phyloP scores from a whole-genome alignment of 64 coral and sea anemone species.

The Stylophora pistillata region DNA sequence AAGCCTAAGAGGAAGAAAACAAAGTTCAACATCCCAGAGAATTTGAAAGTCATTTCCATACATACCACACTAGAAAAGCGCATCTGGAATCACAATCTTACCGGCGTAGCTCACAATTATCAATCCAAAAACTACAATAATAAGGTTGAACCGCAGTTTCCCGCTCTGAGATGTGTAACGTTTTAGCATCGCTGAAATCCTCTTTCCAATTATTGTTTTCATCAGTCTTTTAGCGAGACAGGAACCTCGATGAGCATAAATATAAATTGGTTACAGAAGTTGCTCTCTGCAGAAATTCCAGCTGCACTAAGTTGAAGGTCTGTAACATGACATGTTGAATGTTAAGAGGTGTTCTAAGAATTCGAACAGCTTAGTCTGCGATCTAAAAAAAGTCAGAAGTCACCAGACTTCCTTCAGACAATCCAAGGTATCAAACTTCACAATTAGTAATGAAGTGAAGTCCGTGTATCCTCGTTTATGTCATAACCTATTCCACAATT shows the following conservation, averaged over 20 bases:
- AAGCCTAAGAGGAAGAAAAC: constrained; percentile 45
- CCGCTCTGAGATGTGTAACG: not conserved
- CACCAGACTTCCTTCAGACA: not conserved
- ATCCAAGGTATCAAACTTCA: not conserved
- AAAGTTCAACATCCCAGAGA: not conserved
- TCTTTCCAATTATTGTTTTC: not conserved
- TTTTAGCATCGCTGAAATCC: constrained; percentile 25
- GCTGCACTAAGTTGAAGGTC: constrained; percentile 59
- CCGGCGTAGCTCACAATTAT: constrained; percentile 26
- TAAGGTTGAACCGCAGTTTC: constrained; percentile 7
- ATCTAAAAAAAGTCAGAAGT: not conserved
- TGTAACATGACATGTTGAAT: constrained; percentile 21
- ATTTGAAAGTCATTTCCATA: not conserved
- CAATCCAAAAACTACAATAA: not conserved
- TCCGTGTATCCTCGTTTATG: not conserved
- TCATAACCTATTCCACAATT: constrained; percentile 3
- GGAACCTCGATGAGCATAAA: constrained; percentile 10
- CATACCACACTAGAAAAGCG: constrained; percentile 18
- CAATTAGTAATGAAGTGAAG: constrained; percentile 6
- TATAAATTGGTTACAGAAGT: not conserved
- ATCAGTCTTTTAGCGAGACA: not conserved
- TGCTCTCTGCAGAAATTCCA: constrained; percentile 71
- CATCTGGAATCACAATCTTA: constrained; percentile 14
- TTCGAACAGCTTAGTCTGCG: not conserved
- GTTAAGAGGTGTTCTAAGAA: not conserved